A percentile compares a stretch with the other conserved stretches of the same genome.
Evolutionary conservation across 2,797 vertebrate species (phyloP).

Genomic region (Rhynchotus rufescens): DNA sequence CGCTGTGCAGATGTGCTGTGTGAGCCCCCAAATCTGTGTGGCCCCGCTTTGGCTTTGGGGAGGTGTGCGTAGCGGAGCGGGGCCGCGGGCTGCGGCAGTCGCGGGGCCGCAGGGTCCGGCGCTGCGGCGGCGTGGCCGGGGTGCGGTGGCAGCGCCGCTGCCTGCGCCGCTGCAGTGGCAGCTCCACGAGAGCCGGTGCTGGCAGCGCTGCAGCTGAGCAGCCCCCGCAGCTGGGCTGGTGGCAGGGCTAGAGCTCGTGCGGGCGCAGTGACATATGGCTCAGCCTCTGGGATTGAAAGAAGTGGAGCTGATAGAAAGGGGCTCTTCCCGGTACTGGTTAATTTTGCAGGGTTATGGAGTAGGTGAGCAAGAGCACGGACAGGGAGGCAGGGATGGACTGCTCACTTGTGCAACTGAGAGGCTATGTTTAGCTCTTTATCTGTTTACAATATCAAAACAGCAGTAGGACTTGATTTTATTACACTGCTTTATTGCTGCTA

Average conservation of each 20-base stretch:
- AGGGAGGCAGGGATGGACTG: not conserved
- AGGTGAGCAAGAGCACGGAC: not conserved
- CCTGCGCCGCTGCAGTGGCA: not conserved
- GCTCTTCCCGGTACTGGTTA: not conserved
- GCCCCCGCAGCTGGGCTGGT: not conserved
- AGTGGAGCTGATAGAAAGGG: not conserved
- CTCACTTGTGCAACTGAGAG: not conserved
- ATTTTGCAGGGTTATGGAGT: not conserved
- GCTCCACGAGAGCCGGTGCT: not conserved
- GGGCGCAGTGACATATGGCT: not conserved
- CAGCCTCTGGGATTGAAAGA: not conserved
- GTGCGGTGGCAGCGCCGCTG: not conserved
- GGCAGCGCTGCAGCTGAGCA: not conserved
- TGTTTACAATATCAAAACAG: not conserved
- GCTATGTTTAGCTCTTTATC: not conserved
- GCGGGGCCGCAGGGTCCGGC: too few species aligned
- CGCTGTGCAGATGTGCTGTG: not conserved
- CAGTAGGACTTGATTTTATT: not conserved
- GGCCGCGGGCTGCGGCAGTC: not conserved
- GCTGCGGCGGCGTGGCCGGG: not conserved
- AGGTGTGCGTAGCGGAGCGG: not conserved
- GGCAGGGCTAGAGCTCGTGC: not conserved
- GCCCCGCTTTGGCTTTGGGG: not conserved
- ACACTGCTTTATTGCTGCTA: not conserved
- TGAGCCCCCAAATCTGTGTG: not conserved